Evolutionary conservation across 2,113 vertebrate species (phyloP), one percentile per base, ranked within the genome.

Genomic region (Pangasianodon hypophthalmus): DNA sequence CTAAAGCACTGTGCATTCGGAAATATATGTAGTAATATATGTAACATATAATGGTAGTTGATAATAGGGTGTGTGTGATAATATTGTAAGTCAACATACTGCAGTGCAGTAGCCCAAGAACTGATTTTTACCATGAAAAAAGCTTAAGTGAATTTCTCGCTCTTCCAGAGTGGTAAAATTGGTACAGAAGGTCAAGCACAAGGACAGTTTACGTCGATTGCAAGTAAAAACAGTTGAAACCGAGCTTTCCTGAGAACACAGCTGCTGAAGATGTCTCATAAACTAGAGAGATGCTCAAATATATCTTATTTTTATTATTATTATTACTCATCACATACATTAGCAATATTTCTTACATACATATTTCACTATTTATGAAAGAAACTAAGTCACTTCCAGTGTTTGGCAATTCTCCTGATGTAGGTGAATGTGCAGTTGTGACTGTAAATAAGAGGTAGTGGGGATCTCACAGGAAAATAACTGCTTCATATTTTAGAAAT

Each of bases 131-230:
- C 86, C 52, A 32, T 46, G 75, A 67, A 29, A 69, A 82, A 91
- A 62, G 44, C 56, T 75, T n/a, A 29, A 16, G 3, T 71, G 41
- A 79, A 24, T 32, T 85, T 69, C 48, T 88, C n/a, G 11, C 44
- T 64, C 48, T 56, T 46, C 29, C 48, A 46, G 18, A 29, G 29
- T 41, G 79, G 58, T 75, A 87, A 62, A 82, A 88, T 87, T 83
- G 19, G 52, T 85, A 60, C 24, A n/a, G 84, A 86, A 91, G 87
- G 90, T 91, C 87, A 86, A 37, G 1, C n/a, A 81, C 73, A 91
- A 91, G 87, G 87, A 88, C 87, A 41, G n/a, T 79, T 44, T 19
- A 80, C 69, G 32, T 67, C 2, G 84, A 91, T 86, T 56, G 29
- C 50, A 82, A 91, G 73, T 18, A 88, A 88, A 86, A 69, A 79